Conservation (phyloP, 2,888 invertebrate species). For the Cephonodes hylas region DNA sequence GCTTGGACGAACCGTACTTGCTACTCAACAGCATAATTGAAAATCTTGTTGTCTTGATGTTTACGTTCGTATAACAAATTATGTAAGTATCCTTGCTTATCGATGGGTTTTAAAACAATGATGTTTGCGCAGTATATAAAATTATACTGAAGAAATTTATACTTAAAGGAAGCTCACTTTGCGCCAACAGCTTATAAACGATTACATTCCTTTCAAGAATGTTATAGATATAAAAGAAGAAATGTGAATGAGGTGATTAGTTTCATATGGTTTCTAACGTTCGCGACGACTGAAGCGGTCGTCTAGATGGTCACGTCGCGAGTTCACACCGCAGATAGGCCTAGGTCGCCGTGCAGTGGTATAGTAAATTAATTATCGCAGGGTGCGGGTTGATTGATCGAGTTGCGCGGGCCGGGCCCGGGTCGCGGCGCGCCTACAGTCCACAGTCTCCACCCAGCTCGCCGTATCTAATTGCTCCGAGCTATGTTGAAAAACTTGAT, state of each 20-base stretch:
- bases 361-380: slow-evolving; percentile 59
- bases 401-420: slow-evolving; percentile 30
- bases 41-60: neutral
- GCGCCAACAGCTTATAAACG: too few species aligned
- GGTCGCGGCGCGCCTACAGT: slow-evolving; percentile 44
- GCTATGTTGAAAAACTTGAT: slow-evolving; percentile 57
- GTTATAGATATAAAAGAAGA: too few species aligned
- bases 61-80: neutral
- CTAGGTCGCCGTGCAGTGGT: slow-evolving; percentile 24
- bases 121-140: too few species aligned
- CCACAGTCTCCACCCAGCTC: slow-evolving; percentile 40
- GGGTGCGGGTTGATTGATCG: slow-evolving; percentile 61
- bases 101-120: neutral
- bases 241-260: too few species aligned
- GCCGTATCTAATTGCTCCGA: slow-evolving; percentile 54
- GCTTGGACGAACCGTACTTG: neutral
- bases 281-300: slow-evolving; percentile 16
- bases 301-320: slow-evolving; percentile 22
- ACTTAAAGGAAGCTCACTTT: too few species aligned
- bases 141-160: too few species aligned
- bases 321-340: slow-evolving; percentile 19
- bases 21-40: neutral
- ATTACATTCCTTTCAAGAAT: too few species aligned
- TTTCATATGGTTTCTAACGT: too few species aligned
- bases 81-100: neutral